Evolutionary conservation across 2,113 vertebrate species (phyloP), one percentile per base, ranked within the genome.

Genomic region (Nesospiza acunhae): DNA sequence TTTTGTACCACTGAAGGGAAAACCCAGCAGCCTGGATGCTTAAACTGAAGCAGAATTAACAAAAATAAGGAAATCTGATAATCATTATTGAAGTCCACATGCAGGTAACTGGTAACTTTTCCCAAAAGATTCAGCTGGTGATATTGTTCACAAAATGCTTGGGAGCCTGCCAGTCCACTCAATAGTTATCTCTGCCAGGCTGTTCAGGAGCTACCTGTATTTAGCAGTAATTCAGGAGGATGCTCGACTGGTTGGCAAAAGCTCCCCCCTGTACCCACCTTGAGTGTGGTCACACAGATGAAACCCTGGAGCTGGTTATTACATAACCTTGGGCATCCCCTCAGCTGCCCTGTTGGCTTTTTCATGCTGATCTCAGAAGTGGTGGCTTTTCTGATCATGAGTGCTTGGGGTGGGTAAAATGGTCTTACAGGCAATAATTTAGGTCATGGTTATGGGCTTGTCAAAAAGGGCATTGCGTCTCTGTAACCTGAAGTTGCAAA

Each of bases 401-500:
- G 31, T 5, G 9, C 7, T 19, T 16, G 21, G 18, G 21, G 13
- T 44, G 26, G 4, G 6, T 27, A 11, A 12, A 35, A 10, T 14
- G 56, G 35, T 26, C 60, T 78, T 2, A 0, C 27, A 56, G 47
- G 39, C 18, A 31, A 5, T 63, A 20, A 63, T 67, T 67, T 52
- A 64, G 24, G 13, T 41, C 20, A 27, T 13, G 67, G 53, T 20
- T 55, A 21, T 5, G 2, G 53, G 16, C 6, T 68, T 18, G 23
- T 58, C 10, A 11, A 19, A 67, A 62, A 44, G 16, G 10, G 3
- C 8, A 55, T 20, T n/a, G 16, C 0, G 0, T 49, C 33, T 7
- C 3, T 0, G 0, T 1, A 1, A 3, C 24, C 47, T 69, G 37
- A 69, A 60, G 74, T 52, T 52, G 64, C 33, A 74, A 67, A 89